Conservation (phyloP, 1,140 invertebrate species). For the Zaprionus tsacasi region DNA sequence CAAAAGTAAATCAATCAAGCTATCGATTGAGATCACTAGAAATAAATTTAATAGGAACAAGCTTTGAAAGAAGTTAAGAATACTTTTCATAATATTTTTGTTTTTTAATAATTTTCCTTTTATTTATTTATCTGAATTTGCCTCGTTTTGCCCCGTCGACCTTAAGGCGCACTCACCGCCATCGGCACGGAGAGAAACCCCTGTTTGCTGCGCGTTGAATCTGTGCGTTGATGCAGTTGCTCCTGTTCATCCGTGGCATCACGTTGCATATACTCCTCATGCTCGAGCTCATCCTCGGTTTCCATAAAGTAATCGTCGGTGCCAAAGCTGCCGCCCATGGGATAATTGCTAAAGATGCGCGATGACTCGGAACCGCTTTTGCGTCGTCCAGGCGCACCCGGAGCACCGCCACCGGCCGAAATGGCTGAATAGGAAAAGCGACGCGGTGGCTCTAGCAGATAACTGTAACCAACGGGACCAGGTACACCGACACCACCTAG, state of each 20-base stretch:
- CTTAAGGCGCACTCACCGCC: constrained; percentile 53
- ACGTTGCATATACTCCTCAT: constrained; percentile 69
- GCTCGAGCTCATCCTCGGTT: constrained; percentile 83
- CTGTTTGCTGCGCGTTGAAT: constrained; percentile 83
- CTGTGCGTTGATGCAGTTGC: constrained; percentile 61
- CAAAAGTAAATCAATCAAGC: no score
- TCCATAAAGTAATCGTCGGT: constrained; percentile 85
- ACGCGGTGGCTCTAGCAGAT: constrained; percentile 87
- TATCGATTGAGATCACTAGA: no score
- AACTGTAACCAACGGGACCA: constrained; percentile 87
- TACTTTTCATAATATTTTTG: background rate
- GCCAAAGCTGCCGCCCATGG: constrained; percentile 85
- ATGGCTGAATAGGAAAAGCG: constrained; percentile 85
- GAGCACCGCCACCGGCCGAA: constrained; percentile 60
- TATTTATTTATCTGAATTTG: background rate
- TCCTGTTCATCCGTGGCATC: constrained; percentile 42
- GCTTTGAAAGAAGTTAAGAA: background rate
- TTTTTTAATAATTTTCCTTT: background rate
- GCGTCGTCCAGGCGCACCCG: constrained; percentile 84
- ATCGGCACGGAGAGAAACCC: constrained; percentile 84
- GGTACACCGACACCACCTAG: constrained; percentile 61
- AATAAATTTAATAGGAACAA: background rate
- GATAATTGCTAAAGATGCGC: constrained; percentile 85
- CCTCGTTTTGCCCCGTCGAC: background rate
- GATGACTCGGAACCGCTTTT: constrained; percentile 83